phyloP scores from a whole-genome alignment of 2,888 invertebrate species.

The Erebia aethiops region DNA sequence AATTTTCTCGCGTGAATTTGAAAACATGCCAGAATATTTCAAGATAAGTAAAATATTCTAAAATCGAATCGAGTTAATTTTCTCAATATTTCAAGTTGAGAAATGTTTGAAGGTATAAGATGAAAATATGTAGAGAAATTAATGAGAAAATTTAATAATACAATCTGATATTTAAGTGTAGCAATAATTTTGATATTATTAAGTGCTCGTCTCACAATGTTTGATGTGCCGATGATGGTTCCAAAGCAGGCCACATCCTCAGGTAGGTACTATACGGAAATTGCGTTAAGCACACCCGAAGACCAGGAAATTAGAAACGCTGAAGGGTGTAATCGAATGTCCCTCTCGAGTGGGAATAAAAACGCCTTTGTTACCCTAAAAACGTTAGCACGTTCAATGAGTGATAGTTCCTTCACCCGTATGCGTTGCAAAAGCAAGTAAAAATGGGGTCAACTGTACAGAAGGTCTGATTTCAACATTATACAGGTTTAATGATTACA shows the following conservation, averaged over 20 bases:
- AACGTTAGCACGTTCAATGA: conserved; percentile 18
- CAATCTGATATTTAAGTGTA: background rate
- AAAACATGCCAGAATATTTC: conserved; percentile 9
- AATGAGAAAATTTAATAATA: conserved; percentile 9
- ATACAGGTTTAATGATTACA: background rate
- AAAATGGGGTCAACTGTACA: background rate
- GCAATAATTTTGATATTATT: background rate
- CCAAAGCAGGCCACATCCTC: conserved; percentile 59
- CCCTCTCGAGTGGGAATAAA: conserved; percentile 67
- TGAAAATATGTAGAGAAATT: conserved; percentile 5
- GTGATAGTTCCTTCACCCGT: conserved; percentile 14
- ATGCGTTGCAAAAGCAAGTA: conserved; percentile 9
- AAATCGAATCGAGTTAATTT: background rate
- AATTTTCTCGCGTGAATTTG: conserved; percentile 8
- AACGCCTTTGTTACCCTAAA: conserved; percentile 52
- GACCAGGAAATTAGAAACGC: conserved; percentile 82
- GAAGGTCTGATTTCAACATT: background rate
- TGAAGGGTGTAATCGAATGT: conserved; percentile 80
- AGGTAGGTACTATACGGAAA: conserved; percentile 80
- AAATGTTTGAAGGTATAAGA: background rate
- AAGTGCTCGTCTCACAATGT: conserved; percentile 55
- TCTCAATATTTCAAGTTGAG: conserved; percentile 1
- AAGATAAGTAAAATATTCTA: conserved; percentile 1
- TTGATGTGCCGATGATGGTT: conserved; percentile 74
- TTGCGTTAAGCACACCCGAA: conserved; percentile 80